These are phyloP conservation scores for Mormyrops attenuatus DNA, from an alignment of 2,797 vertebrate genomes.

Conservation along the genomic window DNA sequence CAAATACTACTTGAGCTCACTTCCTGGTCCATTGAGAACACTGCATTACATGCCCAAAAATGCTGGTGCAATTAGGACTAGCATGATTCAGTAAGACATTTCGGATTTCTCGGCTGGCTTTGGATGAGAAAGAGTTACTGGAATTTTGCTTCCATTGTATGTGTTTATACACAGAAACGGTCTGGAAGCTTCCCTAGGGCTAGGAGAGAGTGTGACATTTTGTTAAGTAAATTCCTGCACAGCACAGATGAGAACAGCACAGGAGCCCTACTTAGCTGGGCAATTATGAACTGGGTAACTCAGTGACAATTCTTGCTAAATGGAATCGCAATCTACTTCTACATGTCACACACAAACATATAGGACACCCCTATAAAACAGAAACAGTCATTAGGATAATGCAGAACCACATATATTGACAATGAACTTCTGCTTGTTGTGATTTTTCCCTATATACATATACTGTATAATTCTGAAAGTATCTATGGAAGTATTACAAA, in stretches of 20 bases:
- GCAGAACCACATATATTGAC: not conserved
- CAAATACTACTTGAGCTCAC: not conserved
- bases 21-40: not conserved
- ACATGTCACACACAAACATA: not conserved
- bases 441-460: not conserved
- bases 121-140: not conserved
- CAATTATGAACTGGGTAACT: not conserved
- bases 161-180: conserved; percentile 16
- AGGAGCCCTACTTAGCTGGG: not conserved
- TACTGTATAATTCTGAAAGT: not conserved
- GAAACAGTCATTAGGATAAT: not conserved
- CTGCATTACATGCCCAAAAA: not conserved
- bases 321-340: not conserved
- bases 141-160: conserved; percentile 15
- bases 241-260: not conserved
- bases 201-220: not conserved
- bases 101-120: not conserved
- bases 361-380: not conserved
- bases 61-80: conserved; percentile 3
- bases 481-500: not conserved
- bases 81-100: not conserved
- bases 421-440: not conserved
- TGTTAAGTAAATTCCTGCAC: not conserved
- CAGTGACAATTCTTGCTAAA: not conserved
- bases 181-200: not conserved